phyloP scores from a whole-genome alignment of 2,797 vertebrate genomes.

The Typhlichthys subterraneus region DNA sequence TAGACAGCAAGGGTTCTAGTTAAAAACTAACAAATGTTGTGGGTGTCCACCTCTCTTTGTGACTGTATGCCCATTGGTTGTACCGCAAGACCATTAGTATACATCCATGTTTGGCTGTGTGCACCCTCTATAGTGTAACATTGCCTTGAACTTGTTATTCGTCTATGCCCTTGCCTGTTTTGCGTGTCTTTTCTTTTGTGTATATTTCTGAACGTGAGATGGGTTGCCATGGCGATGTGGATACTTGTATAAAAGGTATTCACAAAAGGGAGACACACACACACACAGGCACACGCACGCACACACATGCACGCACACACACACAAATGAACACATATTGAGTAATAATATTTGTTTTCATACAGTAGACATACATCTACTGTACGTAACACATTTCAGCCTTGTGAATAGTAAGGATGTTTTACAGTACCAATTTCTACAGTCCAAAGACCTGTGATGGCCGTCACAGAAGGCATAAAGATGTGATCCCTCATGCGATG shows the following conservation, averaged over 20 bases:
- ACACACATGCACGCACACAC: not conserved
- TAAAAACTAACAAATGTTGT: no score
- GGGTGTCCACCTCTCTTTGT: no score
- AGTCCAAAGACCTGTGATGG: slow-evolving; percentile 22
- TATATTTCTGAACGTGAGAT: slow-evolving; percentile 58
- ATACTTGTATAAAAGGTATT: slow-evolving; percentile 61
- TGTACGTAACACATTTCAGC: no score
- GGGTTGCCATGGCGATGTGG: slow-evolving; percentile 78
- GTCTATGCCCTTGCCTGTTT: slow-evolving; percentile 55
- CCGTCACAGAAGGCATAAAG: slow-evolving; percentile 22
- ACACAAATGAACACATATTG: not conserved
- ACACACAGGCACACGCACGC: not conserved
- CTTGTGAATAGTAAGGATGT: no score
- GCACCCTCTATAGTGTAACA: slow-evolving; percentile 25
- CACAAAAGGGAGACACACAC: slow-evolving; percentile 34
- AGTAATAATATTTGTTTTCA: not conserved
- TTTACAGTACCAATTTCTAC: no score
- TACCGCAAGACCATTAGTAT: no score
- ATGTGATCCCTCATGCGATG: slow-evolving; percentile 64
- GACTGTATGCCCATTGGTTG: no score
- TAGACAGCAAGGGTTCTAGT: no score
- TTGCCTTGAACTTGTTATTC: slow-evolving; percentile 34
- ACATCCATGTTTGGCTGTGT: not conserved
- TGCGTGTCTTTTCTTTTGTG: slow-evolving; percentile 64
- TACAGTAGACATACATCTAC: slow-evolving; percentile 7